These are phyloP conservation scores for Formica selysi DNA, from an alignment of 1,140 invertebrate species.

Conservation along the genomic window DNA sequence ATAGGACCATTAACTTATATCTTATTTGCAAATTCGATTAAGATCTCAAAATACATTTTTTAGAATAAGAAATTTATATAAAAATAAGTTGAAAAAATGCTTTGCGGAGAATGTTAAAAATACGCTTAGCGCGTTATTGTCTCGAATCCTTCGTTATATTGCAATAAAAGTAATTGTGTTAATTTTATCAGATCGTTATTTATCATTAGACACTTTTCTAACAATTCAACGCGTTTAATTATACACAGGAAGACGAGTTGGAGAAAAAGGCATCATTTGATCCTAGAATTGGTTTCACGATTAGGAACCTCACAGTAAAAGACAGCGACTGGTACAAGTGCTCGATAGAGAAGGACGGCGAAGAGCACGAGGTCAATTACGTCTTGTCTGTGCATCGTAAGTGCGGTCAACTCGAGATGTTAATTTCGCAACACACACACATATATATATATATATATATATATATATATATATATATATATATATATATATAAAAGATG, in stretches of 20 bases:
- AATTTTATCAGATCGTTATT: background rate
- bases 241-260: conserved; percentile 69
- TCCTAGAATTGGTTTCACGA: conserved; percentile 88
- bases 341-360: conserved; percentile 79
- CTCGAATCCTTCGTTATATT: conserved; percentile 66
- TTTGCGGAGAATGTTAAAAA: conserved; percentile 71
- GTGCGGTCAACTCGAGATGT: conserved; percentile 79
- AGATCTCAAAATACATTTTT: background rate
- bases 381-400: conserved; percentile 83
- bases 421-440: conserved; percentile 76
- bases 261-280: conserved; percentile 85
- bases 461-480: background rate
- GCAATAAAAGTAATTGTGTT: background rate
- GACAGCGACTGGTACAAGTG: conserved; percentile 85
- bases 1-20: conserved; percentile 3
- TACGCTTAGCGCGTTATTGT: conserved; percentile 78
- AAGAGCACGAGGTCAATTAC: conserved; percentile 69
- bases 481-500: background rate
- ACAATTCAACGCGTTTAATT: background rate
- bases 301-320: conserved; percentile 84
- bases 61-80: background rate
- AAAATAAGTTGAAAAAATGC: background rate
- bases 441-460: background rate
- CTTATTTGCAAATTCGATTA: conserved; percentile 63
- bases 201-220: background rate